phyloP scores from a whole-genome alignment of 2,888 invertebrate genomes.

The Metellina segmentata region DNA sequence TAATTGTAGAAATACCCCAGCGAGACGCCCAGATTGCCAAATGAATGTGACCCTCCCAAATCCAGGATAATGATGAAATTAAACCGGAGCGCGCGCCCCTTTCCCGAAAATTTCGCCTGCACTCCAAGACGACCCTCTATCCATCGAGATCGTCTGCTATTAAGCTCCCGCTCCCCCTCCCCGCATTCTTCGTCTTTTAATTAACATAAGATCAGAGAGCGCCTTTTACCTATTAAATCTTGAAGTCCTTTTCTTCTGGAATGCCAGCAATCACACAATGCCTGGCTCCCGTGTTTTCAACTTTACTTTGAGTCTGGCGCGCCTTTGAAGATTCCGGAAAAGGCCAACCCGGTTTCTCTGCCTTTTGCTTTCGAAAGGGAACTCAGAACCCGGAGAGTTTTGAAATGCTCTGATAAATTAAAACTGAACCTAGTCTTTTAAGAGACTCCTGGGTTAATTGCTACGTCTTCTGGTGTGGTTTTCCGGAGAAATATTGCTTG shows the following conservation, averaged over 20 bases:
- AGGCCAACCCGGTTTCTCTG: conserved; percentile 8
- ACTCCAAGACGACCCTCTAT: conserved; percentile 19
- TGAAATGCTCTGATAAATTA: not conserved
- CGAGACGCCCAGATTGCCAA: conserved; percentile 9
- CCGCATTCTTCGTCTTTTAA: conserved; percentile 47
- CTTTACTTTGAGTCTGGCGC: conserved; percentile 2
- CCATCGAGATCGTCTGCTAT: conserved; percentile 29
- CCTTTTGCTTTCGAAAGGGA: not conserved
- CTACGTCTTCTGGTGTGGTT: no score
- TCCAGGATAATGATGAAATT: conserved; percentile 46
- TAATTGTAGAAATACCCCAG: not conserved
- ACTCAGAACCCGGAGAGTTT: no score
- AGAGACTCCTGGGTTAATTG: not conserved
- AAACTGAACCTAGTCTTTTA: not conserved
- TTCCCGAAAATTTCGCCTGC: conserved; percentile 8
- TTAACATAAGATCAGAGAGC: conserved; percentile 63
- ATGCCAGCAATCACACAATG: conserved; percentile 58
- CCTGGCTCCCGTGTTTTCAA: conserved; percentile 29
- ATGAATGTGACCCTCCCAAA: conserved; percentile 46
- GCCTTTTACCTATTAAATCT: conserved; percentile 46
- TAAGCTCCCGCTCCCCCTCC: conserved; percentile 24
- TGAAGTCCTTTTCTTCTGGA: conserved; percentile 60
- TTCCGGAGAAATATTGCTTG: no score
- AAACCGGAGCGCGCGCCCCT: conserved; percentile 19
- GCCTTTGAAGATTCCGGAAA: conserved; percentile 42